These are phyloP conservation scores for Agrochola lychnidis DNA, from an alignment of 2,888 invertebrate species.

Conservation along the genomic window DNA sequence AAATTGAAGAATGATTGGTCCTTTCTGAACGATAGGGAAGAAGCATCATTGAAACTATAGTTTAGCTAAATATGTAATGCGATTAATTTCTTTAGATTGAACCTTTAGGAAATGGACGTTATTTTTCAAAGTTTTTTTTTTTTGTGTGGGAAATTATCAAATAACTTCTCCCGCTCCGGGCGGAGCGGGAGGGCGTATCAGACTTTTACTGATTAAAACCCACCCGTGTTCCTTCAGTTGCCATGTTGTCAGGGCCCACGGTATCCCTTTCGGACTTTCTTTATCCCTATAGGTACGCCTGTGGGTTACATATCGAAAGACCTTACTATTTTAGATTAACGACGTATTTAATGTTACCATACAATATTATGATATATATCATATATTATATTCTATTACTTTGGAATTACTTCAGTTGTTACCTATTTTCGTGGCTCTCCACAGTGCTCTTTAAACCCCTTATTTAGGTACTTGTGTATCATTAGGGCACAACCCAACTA, in stretches of 20 bases:
- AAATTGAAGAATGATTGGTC: too few species aligned
- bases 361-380: conserved; percentile 9
- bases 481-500: conserved; percentile 27
- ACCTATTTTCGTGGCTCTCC: conserved; percentile 8
- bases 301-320: neutral
- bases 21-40: too few species aligned
- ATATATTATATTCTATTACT: conserved; percentile 5
- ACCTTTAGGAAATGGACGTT: neutral
- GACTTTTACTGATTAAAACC: too few species aligned
- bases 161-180: too few species aligned
- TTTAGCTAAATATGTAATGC: neutral
- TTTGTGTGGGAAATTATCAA: too few species aligned
- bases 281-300: too few species aligned
- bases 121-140: too few species aligned
- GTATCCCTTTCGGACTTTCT: too few species aligned
- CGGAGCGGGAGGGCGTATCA: too few species aligned
- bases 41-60: neutral
- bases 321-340: neutral
- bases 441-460: conserved; percentile 22
- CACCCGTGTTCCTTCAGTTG: too few species aligned
- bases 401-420: conserved; percentile 5
- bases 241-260: too few species aligned
- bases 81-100: neutral
- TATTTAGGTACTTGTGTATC: conserved; percentile 34
- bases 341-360: neutral